Evolutionary conservation across 2,797 vertebrate species (phyloP).

Genomic region (Aldrovandia affinis): DNA sequence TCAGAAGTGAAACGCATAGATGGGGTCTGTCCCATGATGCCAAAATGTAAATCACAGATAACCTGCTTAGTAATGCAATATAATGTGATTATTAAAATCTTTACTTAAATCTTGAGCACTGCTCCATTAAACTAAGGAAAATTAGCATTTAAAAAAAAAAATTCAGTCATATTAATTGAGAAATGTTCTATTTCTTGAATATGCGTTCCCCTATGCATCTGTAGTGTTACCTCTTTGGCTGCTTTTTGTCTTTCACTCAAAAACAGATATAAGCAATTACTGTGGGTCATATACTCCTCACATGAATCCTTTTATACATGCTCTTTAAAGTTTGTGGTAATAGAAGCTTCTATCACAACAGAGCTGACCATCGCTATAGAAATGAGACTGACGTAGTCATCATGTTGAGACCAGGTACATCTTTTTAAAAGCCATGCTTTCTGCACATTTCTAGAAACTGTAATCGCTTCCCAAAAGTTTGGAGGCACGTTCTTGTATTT

Average conservation of each 20-base stretch:
- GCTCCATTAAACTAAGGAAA: not conserved
- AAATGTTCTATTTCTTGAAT: not conserved
- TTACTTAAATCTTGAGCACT: not conserved
- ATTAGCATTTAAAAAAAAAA: slow-evolving; percentile 11
- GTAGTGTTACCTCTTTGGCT: slow-evolving; percentile 1
- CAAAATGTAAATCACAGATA: not conserved
- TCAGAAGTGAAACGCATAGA: not conserved
- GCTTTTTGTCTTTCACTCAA: not conserved
- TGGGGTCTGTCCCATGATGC: not conserved
- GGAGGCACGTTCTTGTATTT: slow-evolving; percentile 5
- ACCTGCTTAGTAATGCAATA: not conserved
- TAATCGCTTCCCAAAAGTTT: slow-evolving; percentile 12
- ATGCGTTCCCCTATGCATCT: not conserved
- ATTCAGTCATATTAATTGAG: not conserved
- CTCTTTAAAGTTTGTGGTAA: slow-evolving; percentile 31
- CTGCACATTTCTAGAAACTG: slow-evolving; percentile 22
- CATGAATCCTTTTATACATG: slow-evolving; percentile 1
- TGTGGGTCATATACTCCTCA: not conserved
- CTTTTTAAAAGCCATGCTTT: slow-evolving; percentile 31
- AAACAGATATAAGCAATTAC: not conserved
- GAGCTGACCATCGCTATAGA: slow-evolving; percentile 60
- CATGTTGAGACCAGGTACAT: slow-evolving; percentile 30
- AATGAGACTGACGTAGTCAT: not conserved
- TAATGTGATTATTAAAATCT: not conserved
- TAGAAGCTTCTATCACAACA: slow-evolving; percentile 49